phyloP scores from a whole-genome alignment of 2,888 invertebrate species.

The Euspilapteryx auroguttella region DNA sequence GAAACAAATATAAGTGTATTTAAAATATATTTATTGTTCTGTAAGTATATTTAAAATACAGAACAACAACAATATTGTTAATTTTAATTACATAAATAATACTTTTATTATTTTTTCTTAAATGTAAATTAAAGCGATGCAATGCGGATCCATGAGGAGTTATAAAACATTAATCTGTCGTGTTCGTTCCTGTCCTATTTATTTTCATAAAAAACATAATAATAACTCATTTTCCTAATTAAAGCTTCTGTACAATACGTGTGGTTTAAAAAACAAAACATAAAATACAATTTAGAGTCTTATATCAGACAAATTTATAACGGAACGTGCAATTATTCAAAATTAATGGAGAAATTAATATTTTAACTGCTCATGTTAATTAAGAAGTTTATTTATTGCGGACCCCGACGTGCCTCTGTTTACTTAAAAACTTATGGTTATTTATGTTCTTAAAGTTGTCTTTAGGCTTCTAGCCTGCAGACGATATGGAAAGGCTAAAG shows the following conservation, averaged over 20 bases:
- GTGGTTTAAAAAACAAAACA: slow-evolving; percentile 26
- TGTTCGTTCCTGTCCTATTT: slow-evolving; percentile 17
- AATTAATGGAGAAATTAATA: slow-evolving; percentile 59
- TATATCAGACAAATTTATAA: slow-evolving; percentile 45
- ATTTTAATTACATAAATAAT: too few species aligned
- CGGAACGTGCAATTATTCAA: slow-evolving; percentile 43
- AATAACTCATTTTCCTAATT: slow-evolving; percentile 41
- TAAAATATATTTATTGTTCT: slow-evolving; percentile 5
- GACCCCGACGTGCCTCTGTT: slow-evolving; percentile 20
- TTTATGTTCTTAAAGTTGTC: slow-evolving; percentile 5
- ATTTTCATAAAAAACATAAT: slow-evolving; percentile 42
- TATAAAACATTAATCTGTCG: too few species aligned
- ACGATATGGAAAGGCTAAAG: too few species aligned
- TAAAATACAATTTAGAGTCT: slow-evolving; percentile 27
- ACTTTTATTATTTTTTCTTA: too few species aligned
- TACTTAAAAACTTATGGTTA: slow-evolving; percentile 14
- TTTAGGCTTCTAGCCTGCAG: too few species aligned
- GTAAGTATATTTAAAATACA: too few species aligned
- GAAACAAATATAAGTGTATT: slow-evolving; percentile 16
- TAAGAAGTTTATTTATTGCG: slow-evolving; percentile 38
- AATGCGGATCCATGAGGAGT: too few species aligned
- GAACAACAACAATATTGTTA: too few species aligned
- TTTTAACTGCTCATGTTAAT: slow-evolving; percentile 53
- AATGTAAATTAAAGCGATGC: too few species aligned
- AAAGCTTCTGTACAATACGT: slow-evolving; percentile 27